Evolutionary conservation across 2,888 invertebrate species (phyloP).

Genomic region (Choreutis nemorana): DNA sequence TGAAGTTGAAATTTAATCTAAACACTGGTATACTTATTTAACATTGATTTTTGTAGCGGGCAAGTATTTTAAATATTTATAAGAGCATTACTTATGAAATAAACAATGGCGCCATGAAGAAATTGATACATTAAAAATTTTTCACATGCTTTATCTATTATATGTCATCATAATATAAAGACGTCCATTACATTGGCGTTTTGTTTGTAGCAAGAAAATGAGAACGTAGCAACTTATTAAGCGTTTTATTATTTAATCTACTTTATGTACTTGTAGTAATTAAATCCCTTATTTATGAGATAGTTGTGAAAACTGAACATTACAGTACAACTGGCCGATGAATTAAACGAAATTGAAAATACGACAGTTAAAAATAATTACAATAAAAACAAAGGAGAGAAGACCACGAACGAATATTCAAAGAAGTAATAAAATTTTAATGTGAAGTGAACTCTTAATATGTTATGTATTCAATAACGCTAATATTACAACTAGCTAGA

Average conservation of each 20-base stretch:
- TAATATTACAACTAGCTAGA: constrained; percentile 47
- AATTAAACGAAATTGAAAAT: neutral
- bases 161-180: no score
- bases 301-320: no score
- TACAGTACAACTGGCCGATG: constrained; percentile 43
- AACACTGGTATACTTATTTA: no score
- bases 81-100: no score
- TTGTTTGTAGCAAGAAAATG: constrained; percentile 24
- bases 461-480: constrained; percentile 42
- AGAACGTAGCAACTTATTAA: constrained; percentile 48
- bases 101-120: no score
- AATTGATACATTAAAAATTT: no score
- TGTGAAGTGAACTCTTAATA: constrained; percentile 33
- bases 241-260: constrained; percentile 32
- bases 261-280: constrained; percentile 48
- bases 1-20: no score
- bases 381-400: neutral
- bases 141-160: no score
- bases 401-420: neutral
- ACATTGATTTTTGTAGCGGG: no score
- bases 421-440: constrained; percentile 15
- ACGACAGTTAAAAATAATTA: neutral
- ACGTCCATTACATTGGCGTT: no score
- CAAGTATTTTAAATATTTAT: no score
- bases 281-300: no score